These are phyloP conservation scores for Clarias fuscus DNA, from an alignment of 2,797 vertebrate species.

Conservation along the genomic window DNA sequence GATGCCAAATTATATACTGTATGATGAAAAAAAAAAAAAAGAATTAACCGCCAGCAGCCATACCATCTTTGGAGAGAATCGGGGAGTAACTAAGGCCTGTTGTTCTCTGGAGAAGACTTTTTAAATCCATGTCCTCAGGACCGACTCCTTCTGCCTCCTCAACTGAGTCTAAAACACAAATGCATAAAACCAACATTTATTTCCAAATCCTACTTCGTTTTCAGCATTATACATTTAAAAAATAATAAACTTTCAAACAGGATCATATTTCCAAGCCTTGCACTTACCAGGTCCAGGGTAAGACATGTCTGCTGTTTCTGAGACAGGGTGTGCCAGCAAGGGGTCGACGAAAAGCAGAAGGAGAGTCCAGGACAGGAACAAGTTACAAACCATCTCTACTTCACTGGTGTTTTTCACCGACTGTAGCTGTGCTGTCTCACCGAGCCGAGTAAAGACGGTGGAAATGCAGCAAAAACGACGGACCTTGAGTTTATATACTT, in stretches of 20 bases:
- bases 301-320: conserved; percentile 73
- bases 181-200: conserved; percentile 14
- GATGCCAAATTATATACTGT: not conserved
- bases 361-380: conserved; percentile 70
- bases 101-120: conserved; percentile 65
- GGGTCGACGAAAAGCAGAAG: conserved; percentile 68
- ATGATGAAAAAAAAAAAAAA: not conserved
- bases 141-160: conserved; percentile 64
- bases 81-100: conserved; percentile 67
- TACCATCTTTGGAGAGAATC: conserved; percentile 70
- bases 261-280: not conserved
- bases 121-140: conserved; percentile 71
- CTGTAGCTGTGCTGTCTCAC: not conserved
- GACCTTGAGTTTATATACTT: conserved; percentile 46
- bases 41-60: conserved; percentile 36
- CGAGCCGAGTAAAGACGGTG: not conserved
- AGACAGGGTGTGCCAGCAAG: conserved; percentile 74
- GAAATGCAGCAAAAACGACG: conserved; percentile 20
- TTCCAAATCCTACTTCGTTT: conserved; percentile 15
- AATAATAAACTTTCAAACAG: not conserved
- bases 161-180: conserved; percentile 61
- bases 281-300: conserved; percentile 75
- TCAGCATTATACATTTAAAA: not conserved
- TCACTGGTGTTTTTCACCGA: not conserved
- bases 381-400: conserved; percentile 69